Evolutionary conservation across 1,140 invertebrate species (phyloP), one percentile per base, ranked within the genome.

Genomic region (Diorhabda sublineata): DNA sequence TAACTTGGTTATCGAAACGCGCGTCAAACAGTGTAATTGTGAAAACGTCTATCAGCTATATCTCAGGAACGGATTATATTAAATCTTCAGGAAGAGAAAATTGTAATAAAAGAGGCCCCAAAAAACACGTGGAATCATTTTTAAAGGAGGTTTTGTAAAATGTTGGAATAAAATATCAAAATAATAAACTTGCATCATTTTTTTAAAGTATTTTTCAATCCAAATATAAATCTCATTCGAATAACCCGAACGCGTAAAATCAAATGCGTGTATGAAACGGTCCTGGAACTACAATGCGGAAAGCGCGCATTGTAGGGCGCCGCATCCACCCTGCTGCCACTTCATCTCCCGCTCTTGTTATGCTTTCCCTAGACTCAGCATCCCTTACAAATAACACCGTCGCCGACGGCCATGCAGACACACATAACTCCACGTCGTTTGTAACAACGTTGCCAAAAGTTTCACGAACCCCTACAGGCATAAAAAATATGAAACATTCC

Each of bases 291-390:
- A 64, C 47, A 52, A 64, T 64, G 62, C 62, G 62, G 47, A 64
- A 64, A 64, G 62, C 62, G 62, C 62, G 52, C 44, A 64, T 64
- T 64, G 26, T 5, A 64, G 62, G 62, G 59, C 44, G 62, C 62
- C 47, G 62, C 62, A 11, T 42, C 59, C 26, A 61, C 42, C 26
- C 59, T 7, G 11, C 59, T 43, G 42, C 66, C 45, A 58, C 69
- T 42, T n/a, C 47, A 52, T 26, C 26, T 26, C 26, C 26, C 26
- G 26, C 26, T 26, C 26, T 26, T 26, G 26, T 26, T 26, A 26
- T 26, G 26, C 26, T 26, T 26, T 26, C 26, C 26, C 47, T 8
- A 6, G 47, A n/a, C 47, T 52, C 47, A 52, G 6, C 47, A n/a
- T 52, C 47, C 47, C n/a, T n/a, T 52, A 52, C 47, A n/a, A 52